Evolutionary conservation across 2,888 invertebrate genomes (phyloP), one percentile per base, ranked within the genome.

Genomic region (Macrosiphum euphorbiae): DNA sequence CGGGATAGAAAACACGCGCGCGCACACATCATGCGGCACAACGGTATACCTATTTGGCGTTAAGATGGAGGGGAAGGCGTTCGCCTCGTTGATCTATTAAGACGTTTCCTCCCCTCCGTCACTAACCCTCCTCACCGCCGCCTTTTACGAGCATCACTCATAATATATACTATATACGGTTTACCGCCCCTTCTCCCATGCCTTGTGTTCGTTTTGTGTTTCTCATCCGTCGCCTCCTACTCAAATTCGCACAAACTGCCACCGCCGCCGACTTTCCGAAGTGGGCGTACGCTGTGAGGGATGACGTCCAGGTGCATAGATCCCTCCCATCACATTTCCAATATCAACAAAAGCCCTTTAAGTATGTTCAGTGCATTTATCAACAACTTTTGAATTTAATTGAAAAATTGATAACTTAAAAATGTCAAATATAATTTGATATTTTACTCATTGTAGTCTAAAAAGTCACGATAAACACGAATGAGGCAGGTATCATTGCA

Each of bases 1-100:
- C 94, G 94, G 94, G 90, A 94, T 44, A 93, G 47, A 44, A 35
- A 26, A 41, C 41, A 67, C 50, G 41, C 52, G 41, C 92, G 52
- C 92, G 67, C 67, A 35, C 87, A 20, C 41, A 90, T 52, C 55
- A 35, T 58, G n/a, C n/a, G 92, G 24, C 50, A 28, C 92, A 92
- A 92, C 92, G 92, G 92, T 92, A 47, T 47, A 92, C 61, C 52
- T 67, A 78, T 35, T 78, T 61, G 41, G 84, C 41, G 55, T 44
- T 44, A 16, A 41, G 52, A 13, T 24, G 24, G 67, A n/a, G 67
- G 26, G 67, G n/a, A 11, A 78, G 78, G 35, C 35, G 78, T 35
- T 20, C 78, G 8, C 35, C 78, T 35, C 78, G 78, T 78, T 20
- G 78, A 78, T 78, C 78, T 35, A 78, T 78, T 35, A 78, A 78